phyloP scores from a whole-genome alignment of 2,888 invertebrate genomes.

The Alsophila aescularia region DNA sequence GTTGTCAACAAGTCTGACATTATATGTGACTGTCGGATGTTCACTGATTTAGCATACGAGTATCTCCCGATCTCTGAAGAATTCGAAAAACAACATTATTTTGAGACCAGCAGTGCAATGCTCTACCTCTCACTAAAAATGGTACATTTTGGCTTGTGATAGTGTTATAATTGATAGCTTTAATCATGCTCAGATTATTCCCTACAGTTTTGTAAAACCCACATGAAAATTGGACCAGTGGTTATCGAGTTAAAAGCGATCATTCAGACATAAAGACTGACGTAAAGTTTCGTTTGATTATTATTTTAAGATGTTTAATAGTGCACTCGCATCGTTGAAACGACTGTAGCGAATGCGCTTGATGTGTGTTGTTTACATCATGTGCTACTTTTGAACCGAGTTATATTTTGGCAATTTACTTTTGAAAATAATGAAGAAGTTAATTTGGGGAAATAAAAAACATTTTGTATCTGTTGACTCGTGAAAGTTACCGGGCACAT shows the following conservation, averaged over 20 bases:
- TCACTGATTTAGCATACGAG: slow-evolving; percentile 19
- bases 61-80: not conserved
- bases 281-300: no score
- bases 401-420: not conserved
- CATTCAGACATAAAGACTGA: slow-evolving; percentile 1
- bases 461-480: no score
- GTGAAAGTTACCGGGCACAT: no score
- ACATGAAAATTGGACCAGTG: not conserved
- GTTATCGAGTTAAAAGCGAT: not conserved
- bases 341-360: slow-evolving; percentile 6
- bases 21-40: slow-evolving; percentile 18
- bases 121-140: not conserved
- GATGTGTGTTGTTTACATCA: not conserved
- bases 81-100: slow-evolving; percentile 10
- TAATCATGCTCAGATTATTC: not conserved
- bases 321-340: not conserved
- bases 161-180: not conserved
- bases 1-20: slow-evolving; percentile 24
- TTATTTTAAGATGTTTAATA: not conserved
- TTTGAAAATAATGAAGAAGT: no score
- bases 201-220: not conserved
- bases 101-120: not conserved
- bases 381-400: slow-evolving; percentile 2
- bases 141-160: not conserved
- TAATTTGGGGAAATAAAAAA: no score